Evolutionary conservation across 1,140 invertebrate genomes (phyloP).

Genomic region (Olivierus martensii): DNA sequence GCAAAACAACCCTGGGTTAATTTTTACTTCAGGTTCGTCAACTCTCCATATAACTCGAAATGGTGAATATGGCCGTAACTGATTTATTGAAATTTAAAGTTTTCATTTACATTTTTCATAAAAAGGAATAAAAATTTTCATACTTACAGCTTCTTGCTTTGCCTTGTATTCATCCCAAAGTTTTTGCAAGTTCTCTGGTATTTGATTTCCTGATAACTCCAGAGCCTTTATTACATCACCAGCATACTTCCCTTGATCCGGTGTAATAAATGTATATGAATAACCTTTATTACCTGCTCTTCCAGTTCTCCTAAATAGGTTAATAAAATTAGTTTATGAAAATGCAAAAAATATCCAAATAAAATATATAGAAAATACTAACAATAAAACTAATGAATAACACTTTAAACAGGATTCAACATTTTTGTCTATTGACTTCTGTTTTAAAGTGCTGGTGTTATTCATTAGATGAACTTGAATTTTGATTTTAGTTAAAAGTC

Average conservation of each 20-base stretch:
- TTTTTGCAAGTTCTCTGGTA: slow-evolving; percentile 59
- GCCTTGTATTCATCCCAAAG: slow-evolving; percentile 81
- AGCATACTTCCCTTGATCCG: slow-evolving; percentile 80
- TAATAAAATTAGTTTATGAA: slow-evolving; percentile 1
- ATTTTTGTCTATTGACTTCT: too few relatives aligned
- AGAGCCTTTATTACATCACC: slow-evolving; percentile 86
- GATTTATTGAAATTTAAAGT: too few relatives aligned
- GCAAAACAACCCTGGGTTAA: too few relatives aligned
- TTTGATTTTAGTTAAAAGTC: too few relatives aligned
- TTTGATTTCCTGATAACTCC: slow-evolving; percentile 58
- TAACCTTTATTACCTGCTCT: slow-evolving; percentile 92
- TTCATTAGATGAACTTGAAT: too few relatives aligned
- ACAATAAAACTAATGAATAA: not conserved
- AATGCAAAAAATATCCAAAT: not conserved
- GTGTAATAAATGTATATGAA: slow-evolving; percentile 93
- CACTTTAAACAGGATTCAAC: too few relatives aligned
- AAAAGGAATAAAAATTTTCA: too few relatives aligned
- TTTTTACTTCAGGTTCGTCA: too few relatives aligned
- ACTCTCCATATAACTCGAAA: too few relatives aligned
- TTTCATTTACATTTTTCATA: too few relatives aligned
- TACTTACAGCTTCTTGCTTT: slow-evolving; percentile 67
- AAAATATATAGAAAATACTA: not conserved
- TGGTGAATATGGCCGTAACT: too few relatives aligned
- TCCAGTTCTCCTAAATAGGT: slow-evolving; percentile 38
- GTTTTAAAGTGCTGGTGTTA: too few relatives aligned